These are phyloP conservation scores for Popillia japonica DNA, from an alignment of 1,140 invertebrate species.

Conservation along the genomic window DNA sequence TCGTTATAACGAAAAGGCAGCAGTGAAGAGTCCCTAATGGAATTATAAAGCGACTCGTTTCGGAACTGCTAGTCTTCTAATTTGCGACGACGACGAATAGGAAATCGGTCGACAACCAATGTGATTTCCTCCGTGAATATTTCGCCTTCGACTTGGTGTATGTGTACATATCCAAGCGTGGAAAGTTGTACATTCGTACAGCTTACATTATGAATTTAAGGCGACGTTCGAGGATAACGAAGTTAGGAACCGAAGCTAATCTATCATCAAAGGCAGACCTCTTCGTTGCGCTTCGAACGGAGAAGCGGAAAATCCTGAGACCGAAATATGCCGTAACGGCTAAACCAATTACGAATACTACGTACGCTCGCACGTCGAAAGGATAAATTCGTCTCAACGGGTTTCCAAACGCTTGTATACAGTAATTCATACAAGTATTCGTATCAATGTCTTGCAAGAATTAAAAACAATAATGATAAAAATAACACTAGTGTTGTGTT, in stretches of 20 bases:
- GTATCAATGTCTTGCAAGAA: no score
- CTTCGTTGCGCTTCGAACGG: neutral
- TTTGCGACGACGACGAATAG: neutral
- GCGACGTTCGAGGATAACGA: neutral
- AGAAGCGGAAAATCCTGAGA: neutral
- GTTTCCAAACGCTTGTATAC: no score
- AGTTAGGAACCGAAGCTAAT: slow-evolving; percentile 5
- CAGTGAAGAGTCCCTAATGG: neutral
- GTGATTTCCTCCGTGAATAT: neutral
- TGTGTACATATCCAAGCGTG: neutral
- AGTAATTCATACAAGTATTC: no score
- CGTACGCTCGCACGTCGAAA: no score
- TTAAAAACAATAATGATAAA: no score
- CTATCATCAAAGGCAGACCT: neutral
- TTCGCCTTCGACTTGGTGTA: neutral
- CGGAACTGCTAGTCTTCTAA: neutral
- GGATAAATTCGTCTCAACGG: no score
- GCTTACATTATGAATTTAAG: slow-evolving; percentile 6
- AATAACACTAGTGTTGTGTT: no score
- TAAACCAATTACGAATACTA: neutral
- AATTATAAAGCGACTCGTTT: neutral
- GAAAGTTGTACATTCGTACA: neutral
- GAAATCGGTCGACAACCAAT: neutral
- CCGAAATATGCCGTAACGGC: neutral
- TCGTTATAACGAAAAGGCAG: neutral